phyloP scores from a whole-genome alignment of 2,888 invertebrate genomes.

The Nomada ferruginata region DNA sequence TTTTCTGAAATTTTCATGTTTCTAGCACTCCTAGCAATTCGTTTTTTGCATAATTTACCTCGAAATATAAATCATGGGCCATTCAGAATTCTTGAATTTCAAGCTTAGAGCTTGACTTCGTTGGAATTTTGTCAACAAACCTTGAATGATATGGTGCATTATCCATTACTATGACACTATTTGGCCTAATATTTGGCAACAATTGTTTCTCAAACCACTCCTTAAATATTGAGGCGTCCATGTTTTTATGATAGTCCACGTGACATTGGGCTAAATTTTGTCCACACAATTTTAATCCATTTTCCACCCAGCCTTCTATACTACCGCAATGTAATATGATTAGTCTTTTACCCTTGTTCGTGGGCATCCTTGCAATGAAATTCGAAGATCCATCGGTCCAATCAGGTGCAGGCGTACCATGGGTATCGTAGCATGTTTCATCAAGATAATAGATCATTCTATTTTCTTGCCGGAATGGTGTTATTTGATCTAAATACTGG shows the following conservation, averaged over 20 bases:
- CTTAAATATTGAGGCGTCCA: background rate
- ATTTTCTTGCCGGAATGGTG: background rate
- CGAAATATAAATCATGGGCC: background rate
- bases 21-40: background rate
- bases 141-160: slow-evolving; percentile 3
- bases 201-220: background rate
- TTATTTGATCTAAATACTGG: background rate
- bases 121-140: background rate
- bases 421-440: background rate
- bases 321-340: background rate
- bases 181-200: background rate
- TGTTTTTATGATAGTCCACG: background rate
- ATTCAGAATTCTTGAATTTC: background rate
- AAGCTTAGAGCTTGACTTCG: background rate
- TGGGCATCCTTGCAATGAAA: background rate
- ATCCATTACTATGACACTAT: background rate
- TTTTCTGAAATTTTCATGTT: no score
- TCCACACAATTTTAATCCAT: background rate
- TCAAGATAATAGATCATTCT: background rate
- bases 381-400: background rate
- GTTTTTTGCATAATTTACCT: background rate
- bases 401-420: background rate
- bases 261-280: background rate
- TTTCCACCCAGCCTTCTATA: background rate
- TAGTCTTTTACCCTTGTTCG: background rate